Percentiles rank a stretch among this genome's conserved stretches.
These are phyloP conservation scores for Sphaerodactylus townsendi DNA, from an alignment of 2,113 vertebrate species.

Conservation along the genomic window DNA sequence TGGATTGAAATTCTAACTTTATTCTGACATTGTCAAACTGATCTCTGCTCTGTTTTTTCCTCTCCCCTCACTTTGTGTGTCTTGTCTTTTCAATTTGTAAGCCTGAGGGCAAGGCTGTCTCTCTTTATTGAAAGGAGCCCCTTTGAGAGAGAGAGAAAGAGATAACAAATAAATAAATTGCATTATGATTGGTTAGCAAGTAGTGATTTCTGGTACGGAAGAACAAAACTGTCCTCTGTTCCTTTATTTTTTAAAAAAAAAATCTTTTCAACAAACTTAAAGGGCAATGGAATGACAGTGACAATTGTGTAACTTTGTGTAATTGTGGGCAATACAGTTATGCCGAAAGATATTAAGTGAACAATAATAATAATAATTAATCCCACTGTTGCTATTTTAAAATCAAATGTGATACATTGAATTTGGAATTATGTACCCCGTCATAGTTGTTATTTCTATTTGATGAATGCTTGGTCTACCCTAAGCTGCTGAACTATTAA, in stretches of 20 bases:
- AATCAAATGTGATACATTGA: slow-evolving; percentile 61
- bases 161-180: too few species aligned
- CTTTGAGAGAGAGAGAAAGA: too few species aligned
- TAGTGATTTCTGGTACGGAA: not conserved
- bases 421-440: slow-evolving; percentile 59
- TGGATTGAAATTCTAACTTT: not conserved
- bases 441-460: slow-evolving; percentile 46
- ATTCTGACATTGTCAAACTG: not conserved
- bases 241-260: not conserved
- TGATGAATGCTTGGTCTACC: slow-evolving; percentile 43
- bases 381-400: slow-evolving; percentile 30
- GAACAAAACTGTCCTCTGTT: slow-evolving; percentile 21
- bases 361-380: slow-evolving; percentile 67
- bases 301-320: slow-evolving; percentile 54
- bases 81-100: too few species aligned
- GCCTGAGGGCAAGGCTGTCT: too few species aligned
- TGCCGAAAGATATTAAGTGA: slow-evolving; percentile 57
- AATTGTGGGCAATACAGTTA: slow-evolving; percentile 54
- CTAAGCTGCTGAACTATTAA: slow-evolving; percentile 65
- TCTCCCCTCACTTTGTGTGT: too few species aligned
- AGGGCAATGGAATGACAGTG: slow-evolving; percentile 23
- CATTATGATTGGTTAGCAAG: too few species aligned
- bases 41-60: too few species aligned
- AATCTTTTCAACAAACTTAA: slow-evolving; percentile 50
- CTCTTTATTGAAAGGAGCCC: too few species aligned